phyloP scores from a whole-genome alignment of 2,797 vertebrate genomes.

The Cossypha caffra region DNA sequence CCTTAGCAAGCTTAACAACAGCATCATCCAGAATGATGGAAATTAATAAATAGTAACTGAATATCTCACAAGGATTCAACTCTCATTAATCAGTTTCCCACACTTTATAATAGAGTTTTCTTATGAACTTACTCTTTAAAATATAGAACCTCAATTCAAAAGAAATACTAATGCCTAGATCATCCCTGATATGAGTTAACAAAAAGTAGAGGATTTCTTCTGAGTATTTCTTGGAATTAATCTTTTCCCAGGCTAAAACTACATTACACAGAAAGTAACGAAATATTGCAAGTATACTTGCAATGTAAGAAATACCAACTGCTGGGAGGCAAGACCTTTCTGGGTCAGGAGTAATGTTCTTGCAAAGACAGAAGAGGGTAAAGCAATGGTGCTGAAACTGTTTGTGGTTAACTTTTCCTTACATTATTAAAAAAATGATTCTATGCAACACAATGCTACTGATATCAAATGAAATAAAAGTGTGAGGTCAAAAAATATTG shows the following conservation, averaged over 20 bases:
- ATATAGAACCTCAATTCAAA: neutral
- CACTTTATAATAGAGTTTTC: neutral
- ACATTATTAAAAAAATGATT: rapidly evolving
- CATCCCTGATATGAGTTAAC: neutral
- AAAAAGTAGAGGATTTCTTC: neutral
- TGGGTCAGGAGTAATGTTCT: neutral
- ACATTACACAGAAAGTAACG: neutral
- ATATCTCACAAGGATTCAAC: neutral
- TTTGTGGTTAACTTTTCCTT: neutral
- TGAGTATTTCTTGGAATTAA: neutral
- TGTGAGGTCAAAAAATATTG: neutral
- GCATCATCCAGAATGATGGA: neutral
- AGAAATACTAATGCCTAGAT: neutral
- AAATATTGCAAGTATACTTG: neutral
- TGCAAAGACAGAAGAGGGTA: neutral
- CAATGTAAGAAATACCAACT: neutral
- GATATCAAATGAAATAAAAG: neutral
- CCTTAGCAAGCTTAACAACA: neutral
- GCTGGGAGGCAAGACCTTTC: neutral
- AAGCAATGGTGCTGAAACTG: neutral
- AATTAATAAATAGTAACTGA: neutral
- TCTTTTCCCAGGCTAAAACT: neutral
- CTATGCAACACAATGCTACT: neutral
- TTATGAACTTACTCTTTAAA: neutral
- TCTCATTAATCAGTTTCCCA: neutral